Base-by-base conservation (phyloP, 2,113 vertebrate species). In the Oncorhynchus kisutch region DNA sequence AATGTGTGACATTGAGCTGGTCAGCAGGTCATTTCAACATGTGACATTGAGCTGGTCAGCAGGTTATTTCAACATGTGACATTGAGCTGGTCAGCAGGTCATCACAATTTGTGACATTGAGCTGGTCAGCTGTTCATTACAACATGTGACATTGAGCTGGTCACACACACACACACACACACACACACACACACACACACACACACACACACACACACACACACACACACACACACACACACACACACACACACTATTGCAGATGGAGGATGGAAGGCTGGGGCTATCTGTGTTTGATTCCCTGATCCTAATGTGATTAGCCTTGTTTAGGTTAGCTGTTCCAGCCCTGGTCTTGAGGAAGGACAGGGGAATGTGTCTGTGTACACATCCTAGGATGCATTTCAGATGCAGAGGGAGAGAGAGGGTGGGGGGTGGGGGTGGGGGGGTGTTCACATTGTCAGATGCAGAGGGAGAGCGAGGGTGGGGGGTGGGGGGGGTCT, bases 311-410 rank as follows among this genome's bases (percentile, higher is more conserved):
- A 91, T 81, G 79, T 75, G 88, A 90, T 88, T 89, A 90, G 66
- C 74, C 71, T 79, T 90, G 89, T 90, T 91, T 90, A 86, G 89
- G 75, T 91, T 88, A 85, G 78, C 81, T 81, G 85, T 86, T 90
- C 84, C 85, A 89, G 82, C 77, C 83, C 73, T 64, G n/a, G 81
- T 81, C 73, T 74, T 70, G 67, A 57, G 67, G 27, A 67, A 84
- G 79, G 79, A 78, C 78, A 34, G 78, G 83, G 79, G 78, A 81
- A 87, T 84, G 88, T 74, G 51, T 54, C 34, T 51, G 34, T 67
- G 62, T 68, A 73, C 12, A 75, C 75, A 59, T 65, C 78, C 69
- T 71, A 20, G 0, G 67, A 64, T 49, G 82, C 77, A 73, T 76
- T 45, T 39, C 67, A 69, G 29, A 75, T 45, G 64, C 65, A 67